Conservation (phyloP, 2,113 vertebrate species). For the Caloenas nicobarica region DNA sequence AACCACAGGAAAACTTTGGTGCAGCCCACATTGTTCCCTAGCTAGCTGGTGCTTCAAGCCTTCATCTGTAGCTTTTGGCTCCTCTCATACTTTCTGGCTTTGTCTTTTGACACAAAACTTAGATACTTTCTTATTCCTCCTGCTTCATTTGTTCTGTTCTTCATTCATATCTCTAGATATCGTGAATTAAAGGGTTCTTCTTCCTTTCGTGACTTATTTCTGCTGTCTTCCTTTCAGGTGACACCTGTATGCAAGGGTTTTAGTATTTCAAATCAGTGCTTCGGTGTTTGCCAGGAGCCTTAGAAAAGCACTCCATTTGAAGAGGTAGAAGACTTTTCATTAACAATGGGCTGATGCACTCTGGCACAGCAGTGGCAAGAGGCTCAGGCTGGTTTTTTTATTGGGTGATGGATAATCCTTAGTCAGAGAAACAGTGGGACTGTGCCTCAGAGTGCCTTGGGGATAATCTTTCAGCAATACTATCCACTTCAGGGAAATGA, state of each 20-base stretch:
- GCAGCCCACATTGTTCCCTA: neutral
- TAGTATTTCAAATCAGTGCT: neutral
- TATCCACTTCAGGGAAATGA: neutral
- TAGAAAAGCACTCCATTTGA: neutral
- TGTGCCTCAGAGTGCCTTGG: neutral
- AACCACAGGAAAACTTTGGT: conserved; percentile 26
- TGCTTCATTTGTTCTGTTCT: neutral
- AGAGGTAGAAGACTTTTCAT: neutral
- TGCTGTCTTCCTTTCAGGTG: neutral
- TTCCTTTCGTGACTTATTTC: neutral
- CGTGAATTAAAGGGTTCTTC: neutral
- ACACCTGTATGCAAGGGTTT: neutral
- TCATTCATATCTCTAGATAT: neutral
- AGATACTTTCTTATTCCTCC: neutral
- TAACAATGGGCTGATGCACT: neutral
- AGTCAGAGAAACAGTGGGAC: neutral
- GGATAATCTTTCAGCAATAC: neutral
- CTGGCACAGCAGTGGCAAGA: neutral
- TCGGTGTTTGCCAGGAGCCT: neutral
- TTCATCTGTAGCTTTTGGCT: neutral
- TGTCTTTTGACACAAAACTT: neutral
- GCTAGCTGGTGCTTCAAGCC: neutral
- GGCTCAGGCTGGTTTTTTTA: neutral
- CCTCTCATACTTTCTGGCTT: neutral
- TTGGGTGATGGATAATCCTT: neutral